phyloP scores from a whole-genome alignment of 2,113 vertebrate genomes.

The Alligator mississippiensis region DNA sequence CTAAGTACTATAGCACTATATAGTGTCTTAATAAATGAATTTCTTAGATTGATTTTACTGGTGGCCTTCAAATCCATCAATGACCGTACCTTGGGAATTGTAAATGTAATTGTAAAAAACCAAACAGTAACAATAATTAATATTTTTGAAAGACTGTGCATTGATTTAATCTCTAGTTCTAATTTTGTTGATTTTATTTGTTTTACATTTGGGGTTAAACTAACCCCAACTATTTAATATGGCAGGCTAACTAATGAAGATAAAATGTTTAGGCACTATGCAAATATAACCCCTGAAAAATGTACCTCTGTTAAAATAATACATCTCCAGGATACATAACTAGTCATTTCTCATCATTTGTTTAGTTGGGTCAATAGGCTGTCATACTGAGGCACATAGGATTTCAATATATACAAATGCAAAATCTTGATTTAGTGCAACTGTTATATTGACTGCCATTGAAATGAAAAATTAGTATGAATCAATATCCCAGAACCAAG shows the following conservation, averaged over 20 bases:
- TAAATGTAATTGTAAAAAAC: constrained; percentile 26
- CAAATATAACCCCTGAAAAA: constrained; percentile 13
- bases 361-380: neutral
- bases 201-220: constrained; percentile 12
- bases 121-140: neutral
- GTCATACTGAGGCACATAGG: neutral
- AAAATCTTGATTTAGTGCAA: neutral
- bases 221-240: constrained; percentile 37
- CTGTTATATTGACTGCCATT: neutral
- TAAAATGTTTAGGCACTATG: neutral
- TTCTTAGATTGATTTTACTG: constrained; percentile 37
- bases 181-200: neutral
- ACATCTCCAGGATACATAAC: neutral
- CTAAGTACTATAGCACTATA: constrained; percentile 16
- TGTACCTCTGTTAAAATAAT: constrained; percentile 9
- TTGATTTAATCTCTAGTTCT: neutral
- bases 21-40: constrained; percentile 48
- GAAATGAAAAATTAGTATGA: neutral
- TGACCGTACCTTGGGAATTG: constrained; percentile 21
- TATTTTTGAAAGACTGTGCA: constrained; percentile 21
- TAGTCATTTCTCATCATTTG: neutral
- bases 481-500: neutral
- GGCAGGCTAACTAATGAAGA: constrained; percentile 40
- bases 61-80: constrained; percentile 39
- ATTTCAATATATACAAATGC: neutral